Evolutionary conservation across 1,140 invertebrate genomes (phyloP), one percentile per base, ranked within the genome.

Genomic region (Brachionus angularis): DNA sequence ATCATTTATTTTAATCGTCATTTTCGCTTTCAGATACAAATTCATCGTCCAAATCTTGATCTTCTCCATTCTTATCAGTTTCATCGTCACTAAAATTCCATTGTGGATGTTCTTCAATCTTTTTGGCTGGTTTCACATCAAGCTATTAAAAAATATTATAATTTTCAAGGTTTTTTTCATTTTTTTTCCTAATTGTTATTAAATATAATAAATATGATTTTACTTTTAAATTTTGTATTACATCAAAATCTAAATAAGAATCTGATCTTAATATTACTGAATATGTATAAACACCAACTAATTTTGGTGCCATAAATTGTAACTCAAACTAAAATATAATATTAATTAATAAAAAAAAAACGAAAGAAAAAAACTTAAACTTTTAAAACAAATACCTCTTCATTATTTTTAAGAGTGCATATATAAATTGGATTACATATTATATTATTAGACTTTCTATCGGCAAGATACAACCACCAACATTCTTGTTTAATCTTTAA

Each of bases 391-490:
- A 34, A 34, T 5, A 69, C 69, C 31, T 79, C 78, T 74, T 86
- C 84, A 55, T 79, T 77, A 44, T 80, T 76, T 33, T 84, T 82
- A 12, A 87, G 75, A 72, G 81, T 84, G 25, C 83, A 84, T n/a
- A 97, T 87, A 75, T 95, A 88, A 78, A 90, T 89, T 42, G 95
- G 93, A 53, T 89, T 87, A 39, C 94, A 94, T 23, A 96, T 85
- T 50, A 98, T 82, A 50, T 89, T 88, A 73, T 88, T 87, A 72
- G 88, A 89, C 81, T 97, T 97, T 71, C 90, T 86, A 83, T 98
- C 95, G 80, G 90, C 89, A 71, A 98, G 88, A 81, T 98, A 98
- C 23, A 95, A 88, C 93, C 94, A 98, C 96, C 96, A 99, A 79
- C 91, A 96, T 82, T 99, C 96, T 80, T 96, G 94, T 81, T 98